Evolutionary conservation across 2,888 invertebrate species (phyloP).

Genomic region (Macrosiphum euphorbiae): DNA sequence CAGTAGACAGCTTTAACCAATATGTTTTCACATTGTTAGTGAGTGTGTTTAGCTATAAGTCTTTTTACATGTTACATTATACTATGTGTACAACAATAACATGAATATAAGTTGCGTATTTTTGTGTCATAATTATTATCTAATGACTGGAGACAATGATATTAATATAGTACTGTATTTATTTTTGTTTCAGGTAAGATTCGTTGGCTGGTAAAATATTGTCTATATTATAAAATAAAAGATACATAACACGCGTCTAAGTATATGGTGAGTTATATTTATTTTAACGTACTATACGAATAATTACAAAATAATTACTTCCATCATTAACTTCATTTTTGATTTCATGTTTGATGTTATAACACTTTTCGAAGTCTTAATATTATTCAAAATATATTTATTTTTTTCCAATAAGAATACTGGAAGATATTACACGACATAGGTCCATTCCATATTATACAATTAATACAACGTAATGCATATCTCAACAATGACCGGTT

Average conservation of each 20-base stretch:
- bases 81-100: too few species aligned
- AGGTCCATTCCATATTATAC: too few species aligned
- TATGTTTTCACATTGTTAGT: too few species aligned
- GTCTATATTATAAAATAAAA: not conserved
- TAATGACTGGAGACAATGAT: not conserved
- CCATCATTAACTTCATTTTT: not conserved
- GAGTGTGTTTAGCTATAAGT: too few species aligned
- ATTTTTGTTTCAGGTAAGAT: slow-evolving; percentile 44
- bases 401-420: not conserved
- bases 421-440: too few species aligned
- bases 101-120: too few species aligned
- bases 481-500: not conserved
- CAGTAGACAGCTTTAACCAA: too few species aligned
- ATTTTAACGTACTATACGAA: not conserved
- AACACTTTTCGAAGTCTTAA: not conserved
- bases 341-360: not conserved
- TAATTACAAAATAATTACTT: not conserved
- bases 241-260: not conserved
- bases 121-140: not conserved
- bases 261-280: not conserved
- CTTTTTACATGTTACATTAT: too few species aligned
- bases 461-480: not conserved
- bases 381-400: not conserved
- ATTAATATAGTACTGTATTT: not conserved
- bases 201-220: not conserved